Evolutionary conservation across 2,888 invertebrate species (phyloP), one percentile per base, ranked within the genome.

Genomic region (Andricus quercusramuli): DNA sequence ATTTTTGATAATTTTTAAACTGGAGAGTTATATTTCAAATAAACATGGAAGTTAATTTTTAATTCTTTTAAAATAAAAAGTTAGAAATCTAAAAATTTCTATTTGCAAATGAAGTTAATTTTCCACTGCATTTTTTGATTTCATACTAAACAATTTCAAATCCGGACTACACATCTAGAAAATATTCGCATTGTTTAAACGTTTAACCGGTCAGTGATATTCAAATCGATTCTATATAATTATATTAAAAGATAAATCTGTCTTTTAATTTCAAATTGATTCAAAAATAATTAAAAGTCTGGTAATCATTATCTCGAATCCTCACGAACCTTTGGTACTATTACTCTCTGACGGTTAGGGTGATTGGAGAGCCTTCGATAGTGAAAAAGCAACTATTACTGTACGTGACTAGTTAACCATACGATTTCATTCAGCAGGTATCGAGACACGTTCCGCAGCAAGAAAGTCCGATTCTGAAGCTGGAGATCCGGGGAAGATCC

Each of bases 361-460:
- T 66, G 66, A 66, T 66, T 66, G 66, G 37, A 66, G 3, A 66
- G 11, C 8, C n/a, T 66, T 66, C n/a, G 11, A 66, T 66, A 78
- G 37, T 80, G 17, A 29, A 56, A 51, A 9, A 70, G 51, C 83
- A 83, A 83, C 83, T 85, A 83, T 87, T 76, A 78, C 70, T 25
- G 83, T 82, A 85, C 85, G 84, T 87, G 87, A 86, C 83, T 82
- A 47, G 78, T 83, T 85, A 84, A 84, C 83, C 84, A 56, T 79
- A 80, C 64, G 79, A 78, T 87, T 85, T 82, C 84, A 84, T 88
- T 87, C 85, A 78, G 76, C 86, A 90, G 90, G 85, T 80, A 86
- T 82, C 84, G 84, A 70, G 32, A 74, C 77, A 59, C 85, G 79
- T 76, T 80, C 81, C 79, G 76, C 66, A 17, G 77, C 37, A 70